Evolutionary conservation across 2,113 vertebrate species (phyloP).

Genomic region (Calypte anna): DNA sequence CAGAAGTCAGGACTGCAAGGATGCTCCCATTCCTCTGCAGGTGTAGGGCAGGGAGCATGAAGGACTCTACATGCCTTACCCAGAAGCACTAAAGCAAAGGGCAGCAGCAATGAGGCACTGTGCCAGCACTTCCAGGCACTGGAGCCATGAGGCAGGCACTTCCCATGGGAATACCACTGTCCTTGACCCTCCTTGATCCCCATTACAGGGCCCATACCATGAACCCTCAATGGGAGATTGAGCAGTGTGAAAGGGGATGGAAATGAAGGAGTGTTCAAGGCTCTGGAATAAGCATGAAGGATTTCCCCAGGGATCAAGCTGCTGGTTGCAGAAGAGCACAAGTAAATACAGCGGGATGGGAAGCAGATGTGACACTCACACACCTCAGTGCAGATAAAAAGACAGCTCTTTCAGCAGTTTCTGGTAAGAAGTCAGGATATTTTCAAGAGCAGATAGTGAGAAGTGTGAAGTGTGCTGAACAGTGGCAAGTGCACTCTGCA

Average conservation of each 20-base stretch:
- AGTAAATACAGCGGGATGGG: background rate
- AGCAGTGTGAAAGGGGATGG: background rate
- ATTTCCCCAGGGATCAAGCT: background rate
- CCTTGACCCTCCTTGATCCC: constrained; percentile 46
- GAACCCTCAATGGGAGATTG: background rate
- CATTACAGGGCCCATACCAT: background rate
- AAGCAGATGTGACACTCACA: background rate
- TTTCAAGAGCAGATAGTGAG: background rate
- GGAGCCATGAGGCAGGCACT: background rate
- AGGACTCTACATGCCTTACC: accelerated
- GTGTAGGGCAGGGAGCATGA: background rate
- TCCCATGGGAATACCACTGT: background rate
- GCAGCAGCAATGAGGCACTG: background rate
- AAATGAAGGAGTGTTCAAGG: constrained; percentile 11
- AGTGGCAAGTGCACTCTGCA: background rate
- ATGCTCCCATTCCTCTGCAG: accelerated
- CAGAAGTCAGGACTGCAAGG: background rate
- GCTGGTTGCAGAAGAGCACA: background rate
- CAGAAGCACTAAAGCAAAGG: background rate
- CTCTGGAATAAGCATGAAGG: background rate
- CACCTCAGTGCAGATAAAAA: background rate
- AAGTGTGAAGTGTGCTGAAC: background rate
- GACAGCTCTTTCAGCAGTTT: background rate
- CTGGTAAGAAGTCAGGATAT: background rate
- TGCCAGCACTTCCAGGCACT: background rate